Conservation (phyloP, 2,888 invertebrate species). For the Zeuzera pyrina region DNA sequence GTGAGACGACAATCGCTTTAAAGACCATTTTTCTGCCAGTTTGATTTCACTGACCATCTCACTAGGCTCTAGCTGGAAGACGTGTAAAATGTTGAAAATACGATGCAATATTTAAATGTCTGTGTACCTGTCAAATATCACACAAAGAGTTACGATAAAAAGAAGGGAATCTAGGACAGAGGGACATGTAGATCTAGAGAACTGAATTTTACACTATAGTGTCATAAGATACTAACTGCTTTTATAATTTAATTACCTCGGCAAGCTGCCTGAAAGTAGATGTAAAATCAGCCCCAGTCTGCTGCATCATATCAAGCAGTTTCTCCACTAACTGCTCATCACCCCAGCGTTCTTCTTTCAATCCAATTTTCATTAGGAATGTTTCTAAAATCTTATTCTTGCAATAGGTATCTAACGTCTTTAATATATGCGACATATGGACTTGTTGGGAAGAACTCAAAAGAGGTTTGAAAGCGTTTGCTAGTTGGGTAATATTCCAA, state of each 20-base stretch:
- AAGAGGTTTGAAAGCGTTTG: slow-evolving; percentile 70
- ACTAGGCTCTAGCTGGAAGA: slow-evolving; percentile 48
- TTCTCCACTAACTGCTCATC: slow-evolving; percentile 64
- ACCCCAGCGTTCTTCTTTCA: slow-evolving; percentile 58
- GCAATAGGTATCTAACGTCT: slow-evolving; percentile 59
- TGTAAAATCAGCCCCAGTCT: slow-evolving; percentile 77
- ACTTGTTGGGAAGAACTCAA: slow-evolving; percentile 54
- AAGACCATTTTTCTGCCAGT: slow-evolving; percentile 61
- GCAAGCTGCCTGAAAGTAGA: slow-evolving; percentile 72
- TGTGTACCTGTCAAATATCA: too few species aligned
- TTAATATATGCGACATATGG: slow-evolving; percentile 55
- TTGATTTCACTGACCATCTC: slow-evolving; percentile 50
- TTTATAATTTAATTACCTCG: slow-evolving; percentile 35
- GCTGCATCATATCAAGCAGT: slow-evolving; percentile 75
- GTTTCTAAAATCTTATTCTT: slow-evolving; percentile 62
- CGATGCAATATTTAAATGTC: too few species aligned
- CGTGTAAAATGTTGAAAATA: too few species aligned
- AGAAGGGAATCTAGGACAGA: slow-evolving; percentile 1
- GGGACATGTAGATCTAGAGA: background rate
- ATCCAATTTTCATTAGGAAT: slow-evolving; percentile 70
- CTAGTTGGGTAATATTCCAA: slow-evolving; percentile 76
- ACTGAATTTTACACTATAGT: too few species aligned
- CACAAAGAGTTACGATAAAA: slow-evolving; percentile 1
- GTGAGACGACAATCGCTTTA: slow-evolving; percentile 58
- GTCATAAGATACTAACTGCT: too few species aligned